Evolutionary conservation across 2,888 invertebrate species (phyloP), one percentile per base, ranked within the genome.

Genomic region (Tortrix viridana): DNA sequence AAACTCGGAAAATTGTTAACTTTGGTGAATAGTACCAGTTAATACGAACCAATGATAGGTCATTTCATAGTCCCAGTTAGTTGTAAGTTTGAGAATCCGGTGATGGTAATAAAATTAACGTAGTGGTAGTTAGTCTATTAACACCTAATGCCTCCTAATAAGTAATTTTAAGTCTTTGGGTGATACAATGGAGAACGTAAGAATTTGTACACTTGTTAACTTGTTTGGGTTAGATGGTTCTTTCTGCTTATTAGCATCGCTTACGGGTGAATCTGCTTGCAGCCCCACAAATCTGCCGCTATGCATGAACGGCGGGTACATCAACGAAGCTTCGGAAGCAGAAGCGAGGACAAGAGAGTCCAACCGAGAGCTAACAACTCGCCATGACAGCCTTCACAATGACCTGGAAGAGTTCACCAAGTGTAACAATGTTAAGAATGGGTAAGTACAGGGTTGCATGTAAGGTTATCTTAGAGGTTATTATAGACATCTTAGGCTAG

Each of bases 281-380:
- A 94, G 95, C 70, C 94, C 95, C 69, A 94, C 94, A 37, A 95
- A 95, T 73, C 94, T 95, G 65, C 95, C 94, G 14, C 93, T 96
- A 67, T 95, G 96, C 62, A 92, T 95, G 69, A 96, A 95, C 69
- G 96, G 95, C 55, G 96, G 95, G 55, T 96, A 96, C 89, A 95
- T 96, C 74, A 96, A 96, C 88, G 96, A 96, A 85, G 95, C 95
- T 43, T 94, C 95, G 65, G 96, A 96, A 74, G 88, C 88, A 1
- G 90, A 89, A 69, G 84, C 86, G 37, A 80, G 88, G 22, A 85
- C 88, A 18, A 75, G 90, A 2, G 89, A 85, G 68, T 84, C 85
- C 70, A 86, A 86, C 71, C 81, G 88, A 20, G 86, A 84, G 53
- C 76, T 72, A 0, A 66, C 74, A 59, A 70, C 80, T 46, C 70